Evolutionary conservation across 2,888 invertebrate genomes (phyloP), one percentile per base, ranked within the genome.

Genomic region (Leptarthrus brevirostris): DNA sequence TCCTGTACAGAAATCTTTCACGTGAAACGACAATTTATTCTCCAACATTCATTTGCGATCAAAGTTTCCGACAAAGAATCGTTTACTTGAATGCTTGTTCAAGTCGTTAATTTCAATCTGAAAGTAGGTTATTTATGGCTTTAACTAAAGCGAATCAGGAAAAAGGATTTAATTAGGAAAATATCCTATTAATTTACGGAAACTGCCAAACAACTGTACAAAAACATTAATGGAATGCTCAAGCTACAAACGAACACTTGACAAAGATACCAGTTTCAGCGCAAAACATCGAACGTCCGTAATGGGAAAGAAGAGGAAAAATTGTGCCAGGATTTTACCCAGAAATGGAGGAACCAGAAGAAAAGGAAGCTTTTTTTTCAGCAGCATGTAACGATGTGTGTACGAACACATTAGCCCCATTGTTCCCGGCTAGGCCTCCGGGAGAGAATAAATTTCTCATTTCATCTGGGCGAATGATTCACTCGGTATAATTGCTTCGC

Each of bases 401-500:
- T 18, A 52, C 34, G 49, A 52, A 26, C 18, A 26, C 49, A 49
- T 69, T 49, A 20, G 52, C 52, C 34, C 52, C 69, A 34, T 69
- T 24, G 52, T 34, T 52, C 69, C 52, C 14, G 69, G 69, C 61
- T 34, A 52, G 34, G 53, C 66, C 69, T 56, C 70, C 30, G 54
- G 74, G 74, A 69, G 56, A 56, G 70, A 74, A 74, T 74, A 69
- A 74, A 74, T 74, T 74, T 70, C 47, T 74, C 74, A 74, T 74
- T 69, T 74, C 74, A 70, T 74, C 47, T 26, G 34, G 34, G 40
- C 70, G 34, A 66, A 74, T 69, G 36, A 69, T 69, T 69, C 58
- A 54, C 56, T 52, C 47, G 44, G 16, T 74, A 56, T 74, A 74
- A 74, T 74, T 70, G 74, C 56, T 56, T 74, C 49, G 44, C 16